Conservation (phyloP, 2,797 vertebrate genomes). For the Crax fasciolata region DNA sequence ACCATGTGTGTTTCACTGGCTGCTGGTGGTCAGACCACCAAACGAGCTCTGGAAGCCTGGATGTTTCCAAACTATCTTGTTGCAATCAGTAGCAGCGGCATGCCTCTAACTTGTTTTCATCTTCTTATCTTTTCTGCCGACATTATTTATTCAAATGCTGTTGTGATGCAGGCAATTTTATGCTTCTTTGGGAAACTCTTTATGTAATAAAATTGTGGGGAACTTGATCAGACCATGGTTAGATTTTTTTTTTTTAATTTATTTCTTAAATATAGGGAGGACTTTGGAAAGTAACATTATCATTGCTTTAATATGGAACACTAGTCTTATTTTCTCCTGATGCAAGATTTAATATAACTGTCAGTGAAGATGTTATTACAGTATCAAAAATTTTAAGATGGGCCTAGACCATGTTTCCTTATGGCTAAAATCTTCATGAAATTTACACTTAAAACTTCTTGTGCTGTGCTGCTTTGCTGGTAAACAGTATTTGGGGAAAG, state of each 20-base stretch:
- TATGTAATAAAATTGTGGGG: neutral
- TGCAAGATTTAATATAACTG: neutral
- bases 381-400: neutral
- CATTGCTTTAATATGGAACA: neutral
- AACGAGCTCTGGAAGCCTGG: neutral
- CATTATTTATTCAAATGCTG: neutral
- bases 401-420: neutral
- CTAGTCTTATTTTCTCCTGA: neutral
- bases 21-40: constrained; percentile 21
- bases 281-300: neutral
- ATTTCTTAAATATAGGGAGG: neutral
- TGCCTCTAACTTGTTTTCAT: neutral
- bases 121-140: neutral
- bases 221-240: neutral
- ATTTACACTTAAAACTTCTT: neutral
- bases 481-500: neutral
- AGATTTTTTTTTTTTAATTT: neutral
- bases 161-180: neutral
- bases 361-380: neutral
- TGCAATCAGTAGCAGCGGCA: neutral
- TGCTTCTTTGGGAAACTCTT: neutral
- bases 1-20: neutral
- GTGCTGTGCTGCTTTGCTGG: neutral
- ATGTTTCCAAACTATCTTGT: neutral
- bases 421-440: neutral